Conservation (phyloP, 2,113 vertebrate genomes). For the Ursus arctos region DNA sequence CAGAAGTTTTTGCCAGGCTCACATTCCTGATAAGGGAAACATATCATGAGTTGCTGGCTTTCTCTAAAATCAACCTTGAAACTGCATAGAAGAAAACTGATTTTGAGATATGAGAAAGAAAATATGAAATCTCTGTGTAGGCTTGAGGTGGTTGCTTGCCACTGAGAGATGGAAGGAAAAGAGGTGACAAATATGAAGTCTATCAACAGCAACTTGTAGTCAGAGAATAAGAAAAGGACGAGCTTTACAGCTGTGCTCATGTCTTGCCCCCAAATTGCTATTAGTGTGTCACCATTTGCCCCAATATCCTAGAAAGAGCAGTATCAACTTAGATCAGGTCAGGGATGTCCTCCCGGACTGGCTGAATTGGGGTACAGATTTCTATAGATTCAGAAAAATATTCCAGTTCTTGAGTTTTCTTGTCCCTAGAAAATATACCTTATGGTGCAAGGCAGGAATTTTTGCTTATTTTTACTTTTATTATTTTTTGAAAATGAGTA, state of each 20-base stretch:
- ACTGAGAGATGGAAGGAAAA: not conserved
- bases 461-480: not conserved
- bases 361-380: not conserved
- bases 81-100: not conserved
- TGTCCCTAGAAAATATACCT: not conserved
- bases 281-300: not conserved
- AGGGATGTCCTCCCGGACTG: not conserved
- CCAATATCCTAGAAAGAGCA: not conserved
- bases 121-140: not conserved
- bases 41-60: not conserved
- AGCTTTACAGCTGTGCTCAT: not conserved
- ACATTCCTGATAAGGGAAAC: not conserved
- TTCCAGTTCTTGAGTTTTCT: not conserved
- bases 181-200: not conserved
- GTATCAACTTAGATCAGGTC: not conserved
- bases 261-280: not conserved
- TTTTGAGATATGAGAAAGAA: not conserved
- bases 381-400: not conserved
- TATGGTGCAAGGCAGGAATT: not conserved
- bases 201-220: not conserved
- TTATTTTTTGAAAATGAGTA: not conserved
- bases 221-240: not conserved
- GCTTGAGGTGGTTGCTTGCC: not conserved
- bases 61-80: not conserved
- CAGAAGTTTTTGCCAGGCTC: not conserved